A percentile compares a stretch with the other conserved stretches of the same genome.
phyloP scores from a whole-genome alignment of 2,113 vertebrate genomes.

The Acrocephalus arundinaceus region DNA sequence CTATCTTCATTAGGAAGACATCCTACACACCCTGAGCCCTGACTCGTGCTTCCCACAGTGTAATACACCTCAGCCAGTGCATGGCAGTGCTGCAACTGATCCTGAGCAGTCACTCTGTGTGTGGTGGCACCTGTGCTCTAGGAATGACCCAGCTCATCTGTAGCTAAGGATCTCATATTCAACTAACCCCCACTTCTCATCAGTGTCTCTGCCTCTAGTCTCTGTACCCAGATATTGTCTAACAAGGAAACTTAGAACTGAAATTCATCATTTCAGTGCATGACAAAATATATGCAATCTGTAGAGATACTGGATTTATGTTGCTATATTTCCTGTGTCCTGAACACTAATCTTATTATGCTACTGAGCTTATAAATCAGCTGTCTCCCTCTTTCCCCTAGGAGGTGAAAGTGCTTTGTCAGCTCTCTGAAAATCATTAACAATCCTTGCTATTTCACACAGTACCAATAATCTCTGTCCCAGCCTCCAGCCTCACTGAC shows the following conservation, averaged over 20 bases:
- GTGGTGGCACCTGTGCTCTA: too few species aligned
- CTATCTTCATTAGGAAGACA: background rate
- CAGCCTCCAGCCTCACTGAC: background rate
- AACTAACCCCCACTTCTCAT: background rate
- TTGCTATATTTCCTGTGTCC: background rate
- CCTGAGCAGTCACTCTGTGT: background rate
- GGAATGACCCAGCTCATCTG: background rate
- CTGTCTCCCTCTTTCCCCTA: background rate
- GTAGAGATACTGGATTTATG: background rate
- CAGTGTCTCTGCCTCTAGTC: background rate
- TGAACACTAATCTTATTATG: background rate
- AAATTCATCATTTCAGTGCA: background rate
- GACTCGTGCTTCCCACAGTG: fast-evolving
- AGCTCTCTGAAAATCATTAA: background rate
- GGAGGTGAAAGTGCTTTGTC: background rate
- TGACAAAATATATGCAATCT: background rate
- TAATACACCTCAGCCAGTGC: background rate
- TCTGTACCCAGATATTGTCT: background rate
- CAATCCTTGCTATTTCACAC: background rate
- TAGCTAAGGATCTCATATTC: background rate
- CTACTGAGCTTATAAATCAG: background rate
- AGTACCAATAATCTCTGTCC: background rate
- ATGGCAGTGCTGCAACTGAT: background rate
- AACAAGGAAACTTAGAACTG: background rate
- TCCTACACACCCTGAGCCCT: background rate